A percentile compares a stretch with the other conserved stretches of the same genome.
phyloP scores from a whole-genome alignment of 2,113 vertebrate genomes.

The Prionailurus bengalensis region DNA sequence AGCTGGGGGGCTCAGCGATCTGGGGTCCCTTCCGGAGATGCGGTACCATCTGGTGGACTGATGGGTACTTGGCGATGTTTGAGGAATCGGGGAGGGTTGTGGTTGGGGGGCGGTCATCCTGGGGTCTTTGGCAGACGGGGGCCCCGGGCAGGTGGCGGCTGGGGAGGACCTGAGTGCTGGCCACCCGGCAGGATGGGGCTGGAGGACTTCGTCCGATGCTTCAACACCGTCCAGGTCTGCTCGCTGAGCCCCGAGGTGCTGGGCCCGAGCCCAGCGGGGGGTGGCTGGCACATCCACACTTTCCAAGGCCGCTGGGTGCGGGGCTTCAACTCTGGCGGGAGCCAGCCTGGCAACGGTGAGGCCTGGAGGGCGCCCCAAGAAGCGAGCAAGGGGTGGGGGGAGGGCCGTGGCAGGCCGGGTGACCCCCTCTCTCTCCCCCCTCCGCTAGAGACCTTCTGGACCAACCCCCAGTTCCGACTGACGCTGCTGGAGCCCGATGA shows the following conservation, averaged over 20 bases:
- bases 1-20: neutral
- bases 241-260: slow-evolving; percentile 78
- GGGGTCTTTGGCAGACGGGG: neutral
- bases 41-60: neutral
- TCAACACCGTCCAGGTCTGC: slow-evolving; percentile 82
- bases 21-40: neutral
- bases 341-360: slow-evolving; percentile 75
- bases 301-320: slow-evolving; percentile 83
- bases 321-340: slow-evolving; percentile 83
- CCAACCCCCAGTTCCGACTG: slow-evolving; percentile 85
- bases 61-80: neutral
- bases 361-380: neutral
- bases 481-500: slow-evolving; percentile 80
- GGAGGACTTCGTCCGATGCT: slow-evolving; percentile 79
- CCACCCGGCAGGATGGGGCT: slow-evolving; percentile 82
- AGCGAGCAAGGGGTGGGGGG: accelerated
- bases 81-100: neutral
- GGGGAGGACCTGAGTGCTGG: neutral
- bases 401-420: accelerated
- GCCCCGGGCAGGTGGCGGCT: neutral
- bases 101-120: neutral
- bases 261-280: neutral
- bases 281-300: slow-evolving; percentile 76
- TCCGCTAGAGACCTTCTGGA: slow-evolving; percentile 84
- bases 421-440: neutral